Percentiles rank a stretch among this genome's conserved stretches.
phyloP scores from a whole-genome alignment of 23 tunicate species.

The Pegea sp. region DNA sequence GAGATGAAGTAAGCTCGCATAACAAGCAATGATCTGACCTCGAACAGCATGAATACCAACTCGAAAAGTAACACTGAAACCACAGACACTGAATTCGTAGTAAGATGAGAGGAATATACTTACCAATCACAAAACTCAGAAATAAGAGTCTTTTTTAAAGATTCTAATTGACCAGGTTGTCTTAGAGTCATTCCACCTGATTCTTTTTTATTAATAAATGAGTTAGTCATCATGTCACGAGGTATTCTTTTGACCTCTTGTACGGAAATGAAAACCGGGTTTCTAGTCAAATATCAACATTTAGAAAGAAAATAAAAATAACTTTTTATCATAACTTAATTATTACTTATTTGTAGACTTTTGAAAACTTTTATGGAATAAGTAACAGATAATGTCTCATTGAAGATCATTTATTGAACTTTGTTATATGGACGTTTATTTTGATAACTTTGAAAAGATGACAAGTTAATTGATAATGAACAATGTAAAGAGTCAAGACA shows the following conservation, averaged over 20 bases:
- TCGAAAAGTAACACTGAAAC: conserved; percentile 45
- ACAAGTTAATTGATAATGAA: no score
- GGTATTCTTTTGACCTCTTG: conserved; percentile 54
- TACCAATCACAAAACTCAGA: conserved; percentile 64
- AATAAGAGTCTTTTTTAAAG: conserved; percentile 33
- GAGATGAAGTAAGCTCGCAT: conserved; percentile 19
- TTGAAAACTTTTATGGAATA: no score
- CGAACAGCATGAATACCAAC: conserved; percentile 64
- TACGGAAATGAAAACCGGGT: conserved; percentile 55
- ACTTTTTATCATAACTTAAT: background rate
- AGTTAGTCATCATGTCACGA: conserved; percentile 57
- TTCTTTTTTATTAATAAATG: conserved; percentile 48
- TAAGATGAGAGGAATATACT: conserved; percentile 5
- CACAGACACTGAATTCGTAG: background rate
- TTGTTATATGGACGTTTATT: no score
- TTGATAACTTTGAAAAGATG: no score
- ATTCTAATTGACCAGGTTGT: conserved; percentile 38
- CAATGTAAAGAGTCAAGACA: no score
- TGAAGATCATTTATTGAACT: no score
- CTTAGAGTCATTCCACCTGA: conserved; percentile 41
- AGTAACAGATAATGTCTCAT: no score
- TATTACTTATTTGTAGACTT: background rate
- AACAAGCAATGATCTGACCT: conserved; percentile 57
- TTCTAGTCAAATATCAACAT: background rate
- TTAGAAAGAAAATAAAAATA: background rate